phyloP scores from a whole-genome alignment of 2,888 invertebrate genomes.

The Trachelus tabidus region DNA sequence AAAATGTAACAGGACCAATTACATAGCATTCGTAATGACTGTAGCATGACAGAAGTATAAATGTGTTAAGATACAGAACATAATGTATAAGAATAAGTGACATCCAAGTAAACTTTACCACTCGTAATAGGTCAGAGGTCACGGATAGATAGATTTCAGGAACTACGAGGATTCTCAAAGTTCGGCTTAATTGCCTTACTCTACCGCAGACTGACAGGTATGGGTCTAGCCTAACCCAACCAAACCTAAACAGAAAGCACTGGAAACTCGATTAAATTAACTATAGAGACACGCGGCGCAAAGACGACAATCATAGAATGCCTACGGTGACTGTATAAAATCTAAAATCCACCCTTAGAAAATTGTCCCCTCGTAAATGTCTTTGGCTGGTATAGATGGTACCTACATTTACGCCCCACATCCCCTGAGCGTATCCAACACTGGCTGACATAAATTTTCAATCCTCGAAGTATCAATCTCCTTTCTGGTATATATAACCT shows the following conservation, averaged over 20 bases:
- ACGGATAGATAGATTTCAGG: not conserved
- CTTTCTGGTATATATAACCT: not conserved
- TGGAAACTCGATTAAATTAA: not conserved
- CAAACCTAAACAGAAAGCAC: not conserved
- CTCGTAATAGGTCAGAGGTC: not conserved
- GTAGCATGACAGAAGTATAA: not conserved
- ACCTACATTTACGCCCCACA: not conserved
- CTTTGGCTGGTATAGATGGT: not conserved
- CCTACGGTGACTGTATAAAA: not conserved
- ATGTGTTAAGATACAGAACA: not conserved
- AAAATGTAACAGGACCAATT: not conserved
- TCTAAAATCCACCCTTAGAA: not conserved
- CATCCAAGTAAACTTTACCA: not conserved
- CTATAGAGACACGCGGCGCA: not conserved
- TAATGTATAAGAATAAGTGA: no score
- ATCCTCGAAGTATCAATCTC: not conserved
- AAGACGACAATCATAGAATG: not conserved
- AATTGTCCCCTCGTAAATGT: not conserved
- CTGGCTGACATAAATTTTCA: not conserved
- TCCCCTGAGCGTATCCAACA: not conserved
- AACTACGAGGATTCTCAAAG: not conserved
- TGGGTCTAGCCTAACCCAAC: not conserved
- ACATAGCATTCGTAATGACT: not conserved
- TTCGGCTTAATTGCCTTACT: not conserved
- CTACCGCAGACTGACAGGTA: not conserved